Base-by-base conservation (phyloP, 2,888 invertebrate species). In the Orchesella flavescens region DNA sequence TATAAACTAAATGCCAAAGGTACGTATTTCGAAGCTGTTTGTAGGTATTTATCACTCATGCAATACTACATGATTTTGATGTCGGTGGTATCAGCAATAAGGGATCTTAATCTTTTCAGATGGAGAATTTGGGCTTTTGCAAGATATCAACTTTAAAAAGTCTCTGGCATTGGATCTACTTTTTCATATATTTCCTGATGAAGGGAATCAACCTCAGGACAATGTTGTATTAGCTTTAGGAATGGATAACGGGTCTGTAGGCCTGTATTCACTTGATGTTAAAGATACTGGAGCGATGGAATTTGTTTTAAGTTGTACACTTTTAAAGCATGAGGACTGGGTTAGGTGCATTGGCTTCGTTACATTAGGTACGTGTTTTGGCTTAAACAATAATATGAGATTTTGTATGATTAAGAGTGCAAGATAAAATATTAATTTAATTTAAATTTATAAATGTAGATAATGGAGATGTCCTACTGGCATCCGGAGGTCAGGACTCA, bases 281-380 rank as follows among this genome's bases (percentile, higher is more conserved):
- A 61, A 34, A 21, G 57, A 69, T 0, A n/a, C 7, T n/a, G 24
- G 43, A 24, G 55, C n/a, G 21, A 34, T 55, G 12, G 46, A 66
- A 34, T 84, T 87, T 77, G 55, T 53, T 2, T 24, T 55, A 0
- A 55, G 74, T 53, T 75, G 85, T 55, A 68, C 84, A 0, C 68
- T 88, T n/a, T 74, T 71, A 17, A 88, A 88, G 66, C 88, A 88
- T 53, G 88, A 88, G 79, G 88, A 88, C 49, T 88, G 88, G 88
- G 88, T 88, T 15, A 72, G 88, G 71, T 87, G 87, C 57, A 68
- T 88, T 61, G 74, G 66, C 57, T 86, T 88, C 82, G 80, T 83
- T 19, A 81, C 85, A 23, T 74, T 85, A 49, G 86, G 87, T 87
- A 84, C 66, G 72, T 23, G n/a, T 49, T 49, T 21, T 57, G 55